Evolutionary conservation across 1,140 invertebrate genomes (phyloP).

Genomic region (Zaprionus tsacasi): DNA sequence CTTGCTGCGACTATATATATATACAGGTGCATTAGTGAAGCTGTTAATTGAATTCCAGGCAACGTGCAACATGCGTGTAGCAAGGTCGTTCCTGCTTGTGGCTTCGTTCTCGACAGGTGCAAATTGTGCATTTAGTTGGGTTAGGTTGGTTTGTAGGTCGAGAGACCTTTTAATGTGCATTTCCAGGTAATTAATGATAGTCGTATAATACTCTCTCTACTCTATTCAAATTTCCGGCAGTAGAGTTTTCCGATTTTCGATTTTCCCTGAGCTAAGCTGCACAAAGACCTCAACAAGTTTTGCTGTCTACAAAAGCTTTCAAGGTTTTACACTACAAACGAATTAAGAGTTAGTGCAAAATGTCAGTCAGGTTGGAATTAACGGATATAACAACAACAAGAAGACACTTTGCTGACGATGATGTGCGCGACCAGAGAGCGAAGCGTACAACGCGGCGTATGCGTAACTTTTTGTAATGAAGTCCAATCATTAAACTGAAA

Average conservation of each 20-base stretch:
- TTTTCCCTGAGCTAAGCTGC: not conserved
- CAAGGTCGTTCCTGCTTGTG: slow-evolving; percentile 19
- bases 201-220: slow-evolving; percentile 1
- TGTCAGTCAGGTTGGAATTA: slow-evolving; percentile 7
- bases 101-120: slow-evolving; percentile 22
- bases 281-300: slow-evolving; percentile 5
- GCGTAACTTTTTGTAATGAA: slow-evolving; percentile 67
- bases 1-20: not conserved
- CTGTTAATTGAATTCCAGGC: slow-evolving; percentile 71
- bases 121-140: slow-evolving; percentile 37
- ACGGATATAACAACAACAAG: slow-evolving; percentile 32
- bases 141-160: slow-evolving; percentile 26
- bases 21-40: slow-evolving; percentile 11
- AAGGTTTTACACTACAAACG: slow-evolving; percentile 46
- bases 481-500: slow-evolving; percentile 44
- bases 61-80: slow-evolving; percentile 3
- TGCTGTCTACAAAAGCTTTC: slow-evolving; percentile 24
- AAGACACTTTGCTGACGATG: slow-evolving; percentile 26
- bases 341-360: slow-evolving; percentile 42
- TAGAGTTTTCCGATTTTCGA: not conserved
- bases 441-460: slow-evolving; percentile 55
- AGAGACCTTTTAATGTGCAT: slow-evolving; percentile 51
- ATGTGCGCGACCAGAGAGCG: not conserved
- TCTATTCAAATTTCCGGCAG: not conserved
- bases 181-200: slow-evolving; percentile 48